Conservation (phyloP, 2,888 invertebrate genomes). For the Polylopha cassiicola region DNA sequence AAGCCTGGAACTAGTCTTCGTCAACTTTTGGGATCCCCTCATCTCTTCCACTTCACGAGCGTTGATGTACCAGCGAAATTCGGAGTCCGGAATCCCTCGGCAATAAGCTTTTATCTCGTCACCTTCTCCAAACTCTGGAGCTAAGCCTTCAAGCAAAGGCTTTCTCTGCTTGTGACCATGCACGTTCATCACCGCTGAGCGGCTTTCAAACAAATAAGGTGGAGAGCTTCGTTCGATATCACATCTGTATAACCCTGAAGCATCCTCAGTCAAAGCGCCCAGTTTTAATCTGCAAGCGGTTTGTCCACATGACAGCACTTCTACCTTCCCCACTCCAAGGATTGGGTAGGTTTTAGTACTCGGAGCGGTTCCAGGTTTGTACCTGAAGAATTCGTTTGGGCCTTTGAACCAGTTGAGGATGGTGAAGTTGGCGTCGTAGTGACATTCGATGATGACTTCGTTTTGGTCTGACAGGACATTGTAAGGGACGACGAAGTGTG, state of each 20-base stretch:
- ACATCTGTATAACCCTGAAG: slow-evolving; percentile 61
- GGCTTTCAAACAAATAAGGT: slow-evolving; percentile 56
- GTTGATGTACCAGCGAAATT: slow-evolving; percentile 65
- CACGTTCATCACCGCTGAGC: slow-evolving; percentile 57
- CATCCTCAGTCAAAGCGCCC: slow-evolving; percentile 55
- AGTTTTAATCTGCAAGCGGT: slow-evolving; percentile 53
- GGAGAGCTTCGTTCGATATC: slow-evolving; percentile 60
- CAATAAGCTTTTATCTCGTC: slow-evolving; percentile 61
- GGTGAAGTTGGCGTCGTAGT: slow-evolving; percentile 67
- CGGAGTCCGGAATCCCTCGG: slow-evolving; percentile 48
- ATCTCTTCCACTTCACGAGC: slow-evolving; percentile 48
- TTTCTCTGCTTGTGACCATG: slow-evolving; percentile 47
- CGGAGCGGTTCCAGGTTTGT: slow-evolving; percentile 56
- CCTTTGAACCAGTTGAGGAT: slow-evolving; percentile 68
- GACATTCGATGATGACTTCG: slow-evolving; percentile 60
- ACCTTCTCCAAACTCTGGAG: slow-evolving; percentile 49
- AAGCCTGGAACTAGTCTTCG: slow-evolving; percentile 41
- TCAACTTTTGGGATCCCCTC: slow-evolving; percentile 45
- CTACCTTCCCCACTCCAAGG: slow-evolving; percentile 55
- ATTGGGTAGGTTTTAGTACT: slow-evolving; percentile 57
- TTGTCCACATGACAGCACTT: slow-evolving; percentile 57
- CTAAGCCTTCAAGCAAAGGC: slow-evolving; percentile 58
- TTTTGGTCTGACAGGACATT: slow-evolving; percentile 47
- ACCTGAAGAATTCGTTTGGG: slow-evolving; percentile 62
- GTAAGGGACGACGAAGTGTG: slow-evolving; percentile 52